phyloP scores from a whole-genome alignment of 2,797 vertebrate genomes.

The Poecile montanus region DNA sequence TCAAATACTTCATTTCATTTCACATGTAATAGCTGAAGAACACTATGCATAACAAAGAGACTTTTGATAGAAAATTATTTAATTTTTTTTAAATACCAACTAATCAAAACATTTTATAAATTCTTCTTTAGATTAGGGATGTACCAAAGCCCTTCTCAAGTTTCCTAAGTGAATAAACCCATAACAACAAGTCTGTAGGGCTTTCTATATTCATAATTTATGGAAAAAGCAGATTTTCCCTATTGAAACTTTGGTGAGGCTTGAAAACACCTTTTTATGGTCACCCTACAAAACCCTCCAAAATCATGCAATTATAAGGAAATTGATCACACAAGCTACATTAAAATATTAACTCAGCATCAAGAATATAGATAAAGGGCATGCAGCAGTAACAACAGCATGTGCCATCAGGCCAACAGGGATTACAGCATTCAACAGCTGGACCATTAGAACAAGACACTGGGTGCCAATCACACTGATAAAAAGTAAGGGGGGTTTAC shows the following conservation, averaged over 20 bases:
- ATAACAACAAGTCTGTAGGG: background rate
- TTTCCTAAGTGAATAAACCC: background rate
- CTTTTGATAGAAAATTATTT: background rate
- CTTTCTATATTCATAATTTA: background rate
- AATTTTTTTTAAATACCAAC: background rate
- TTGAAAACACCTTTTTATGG: conserved; percentile 28
- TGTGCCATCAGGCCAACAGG: background rate
- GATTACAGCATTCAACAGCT: conserved; percentile 31
- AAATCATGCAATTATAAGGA: background rate
- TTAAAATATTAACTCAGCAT: conserved; percentile 1
- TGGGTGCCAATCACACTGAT: conserved; percentile 31
- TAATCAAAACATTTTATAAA: background rate
- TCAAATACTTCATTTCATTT: background rate
- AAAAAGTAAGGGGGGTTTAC: background rate
- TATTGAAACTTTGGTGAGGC: background rate
- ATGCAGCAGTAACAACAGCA: background rate
- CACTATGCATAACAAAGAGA: background rate
- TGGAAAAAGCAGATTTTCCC: background rate
- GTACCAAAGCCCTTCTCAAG: background rate
- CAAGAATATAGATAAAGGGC: background rate
- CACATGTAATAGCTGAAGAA: background rate
- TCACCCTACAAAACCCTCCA: background rate
- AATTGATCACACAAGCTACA: background rate
- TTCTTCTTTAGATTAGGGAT: background rate
- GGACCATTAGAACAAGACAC: conserved; percentile 14